These are phyloP conservation scores for Seriola dumerili DNA, from an alignment of 2,113 vertebrate genomes.

Conservation along the genomic window DNA sequence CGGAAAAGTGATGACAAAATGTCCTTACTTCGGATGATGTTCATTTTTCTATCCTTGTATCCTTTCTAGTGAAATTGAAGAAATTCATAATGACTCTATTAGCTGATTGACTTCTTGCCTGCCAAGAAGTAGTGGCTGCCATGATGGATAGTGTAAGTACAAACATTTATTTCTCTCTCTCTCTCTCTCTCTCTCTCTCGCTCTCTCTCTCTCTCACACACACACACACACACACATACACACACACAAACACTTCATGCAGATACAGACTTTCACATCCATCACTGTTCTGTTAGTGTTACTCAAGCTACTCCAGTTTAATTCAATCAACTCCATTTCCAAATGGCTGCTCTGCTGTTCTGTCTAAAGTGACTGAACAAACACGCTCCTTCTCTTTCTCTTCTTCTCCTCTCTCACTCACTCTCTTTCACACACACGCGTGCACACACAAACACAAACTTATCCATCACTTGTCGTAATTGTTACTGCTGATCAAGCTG, in stretches of 20 bases:
- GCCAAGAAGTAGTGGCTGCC: conserved; percentile 48
- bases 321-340: conserved; percentile 69
- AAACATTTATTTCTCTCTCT: conserved; percentile 15
- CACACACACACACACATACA: conserved; percentile 1
- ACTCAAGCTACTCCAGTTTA: conserved; percentile 55
- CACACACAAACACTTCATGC: not conserved
- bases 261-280: conserved; percentile 46
- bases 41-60: not conserved
- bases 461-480: not conserved
- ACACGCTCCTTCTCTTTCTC: not conserved
- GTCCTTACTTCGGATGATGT: not conserved
- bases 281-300: conserved; percentile 39
- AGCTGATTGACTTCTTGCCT: conserved; percentile 46
- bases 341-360: conserved; percentile 54
- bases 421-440: not conserved
- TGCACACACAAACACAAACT: not conserved
- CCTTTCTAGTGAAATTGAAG: not conserved
- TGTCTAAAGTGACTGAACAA: not conserved
- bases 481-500: not conserved
- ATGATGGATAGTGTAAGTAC: conserved; percentile 20
- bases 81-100: conserved; percentile 45
- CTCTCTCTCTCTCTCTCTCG: not conserved
- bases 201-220: not conserved
- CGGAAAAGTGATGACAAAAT: not conserved
- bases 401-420: not conserved